Base-by-base conservation (phyloP, 2,797 vertebrate species). In the Lates japonicus region DNA sequence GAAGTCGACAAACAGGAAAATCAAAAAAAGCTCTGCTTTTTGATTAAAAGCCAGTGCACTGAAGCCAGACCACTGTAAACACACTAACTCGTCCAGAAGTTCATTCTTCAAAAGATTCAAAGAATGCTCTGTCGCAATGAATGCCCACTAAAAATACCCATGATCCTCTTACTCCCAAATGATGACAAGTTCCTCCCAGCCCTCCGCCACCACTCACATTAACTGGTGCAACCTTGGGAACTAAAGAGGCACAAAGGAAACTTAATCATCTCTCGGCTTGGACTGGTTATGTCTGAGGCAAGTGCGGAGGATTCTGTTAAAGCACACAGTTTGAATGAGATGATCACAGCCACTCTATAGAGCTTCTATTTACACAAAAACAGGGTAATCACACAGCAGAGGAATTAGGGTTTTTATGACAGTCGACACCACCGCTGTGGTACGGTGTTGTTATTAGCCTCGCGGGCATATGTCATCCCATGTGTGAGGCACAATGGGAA, bases 161-260 rank as follows among this genome's bases (percentile, higher is more conserved):
- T 84, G 82, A 83, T 85, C 85, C 80, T 87, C 88, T 97, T 96
- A 97, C 97, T 98, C 96, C 97, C 97, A 97, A 0, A 90, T 94
- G 93, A 98, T 96, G 88, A 98, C 93, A 44, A 98, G 96, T 88
- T 97, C 97, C 1, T 96, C 97, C 44, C 90, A 83, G 94, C 96
- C 97, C 97, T 91, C 96, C 94, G 3, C 95, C 97, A 59, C 97
- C 97, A 0, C 94, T 94, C 84, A 97, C 80, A 55, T 94, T 96
- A 1, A 88, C 92, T 0, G 97, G 97, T n/a, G 95, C 94, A 84
- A 97, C 92, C 1, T 90, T 92, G 7, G 97, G 97, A 92, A 93
- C 96, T 97, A 81, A 42, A 87, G 75, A 70, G 41, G 59, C 73
- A 86, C 79, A 88, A 86, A 86, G 49, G 46, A 68, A 80, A 77